A percentile compares a stretch with the other conserved stretches of the same genome.
Evolutionary conservation across 2,888 invertebrate genomes (phyloP).

Genomic region (Idaea biselata): DNA sequence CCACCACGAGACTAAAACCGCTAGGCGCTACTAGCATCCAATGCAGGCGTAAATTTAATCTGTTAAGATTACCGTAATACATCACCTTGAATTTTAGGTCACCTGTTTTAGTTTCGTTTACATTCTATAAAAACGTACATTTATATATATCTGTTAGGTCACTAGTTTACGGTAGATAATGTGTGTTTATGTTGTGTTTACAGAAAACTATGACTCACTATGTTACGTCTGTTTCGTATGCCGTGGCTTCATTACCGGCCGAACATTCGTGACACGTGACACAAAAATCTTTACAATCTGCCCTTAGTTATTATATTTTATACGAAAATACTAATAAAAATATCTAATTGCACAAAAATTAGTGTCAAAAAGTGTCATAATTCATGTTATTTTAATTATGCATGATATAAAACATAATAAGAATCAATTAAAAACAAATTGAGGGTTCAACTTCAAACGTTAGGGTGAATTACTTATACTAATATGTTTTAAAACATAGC

Average conservation of each 20-base stretch:
- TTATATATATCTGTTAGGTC: not conserved
- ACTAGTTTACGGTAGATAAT: not conserved
- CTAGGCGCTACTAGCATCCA: too few species aligned
- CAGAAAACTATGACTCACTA: not conserved
- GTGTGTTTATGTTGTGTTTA: not conserved
- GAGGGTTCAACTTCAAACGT: slow-evolving; percentile 31
- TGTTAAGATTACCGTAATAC: not conserved
- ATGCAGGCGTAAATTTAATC: not conserved
- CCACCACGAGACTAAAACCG: too few species aligned
- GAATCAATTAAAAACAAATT: slow-evolving; percentile 59
- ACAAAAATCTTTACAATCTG: too few species aligned
- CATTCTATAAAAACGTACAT: not conserved
- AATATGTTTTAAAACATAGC: slow-evolving; percentile 39
- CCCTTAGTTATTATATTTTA: too few species aligned
- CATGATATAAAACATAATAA: slow-evolving; percentile 46
- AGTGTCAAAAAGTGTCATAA: not conserved
- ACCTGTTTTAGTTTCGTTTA: not conserved
- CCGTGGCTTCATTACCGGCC: too few species aligned
- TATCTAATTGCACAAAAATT: not conserved
- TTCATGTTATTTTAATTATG: not conserved
- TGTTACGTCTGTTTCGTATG: not conserved
- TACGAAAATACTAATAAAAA: not conserved
- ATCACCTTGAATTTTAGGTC: not conserved
- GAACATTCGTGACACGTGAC: too few species aligned
- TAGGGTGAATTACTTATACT: slow-evolving; percentile 40